phyloP scores from a whole-genome alignment of 2,797 vertebrate species.

The Scolopax bukidnonensis region DNA sequence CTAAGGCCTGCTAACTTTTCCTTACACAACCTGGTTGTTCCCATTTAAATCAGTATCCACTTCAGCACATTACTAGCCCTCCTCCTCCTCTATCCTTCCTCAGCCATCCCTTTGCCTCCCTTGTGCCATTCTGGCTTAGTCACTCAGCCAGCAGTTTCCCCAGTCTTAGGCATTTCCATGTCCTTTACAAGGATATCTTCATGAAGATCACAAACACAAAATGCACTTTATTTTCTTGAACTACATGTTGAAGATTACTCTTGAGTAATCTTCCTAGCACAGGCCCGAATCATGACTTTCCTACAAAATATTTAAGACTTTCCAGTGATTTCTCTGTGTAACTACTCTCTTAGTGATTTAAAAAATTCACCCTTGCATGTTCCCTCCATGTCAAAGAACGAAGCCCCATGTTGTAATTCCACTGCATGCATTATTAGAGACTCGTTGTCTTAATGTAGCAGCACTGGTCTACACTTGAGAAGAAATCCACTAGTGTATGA shows the following conservation, averaged over 20 bases:
- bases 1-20: not conserved
- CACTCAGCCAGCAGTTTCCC: not conserved
- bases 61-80: not conserved
- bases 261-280: not conserved
- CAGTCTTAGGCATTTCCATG: not conserved
- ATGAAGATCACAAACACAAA: not conserved
- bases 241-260: not conserved
- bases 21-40: not conserved
- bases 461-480: not conserved
- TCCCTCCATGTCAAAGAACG: not conserved
- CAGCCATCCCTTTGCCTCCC: not conserved
- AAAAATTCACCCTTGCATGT: not conserved
- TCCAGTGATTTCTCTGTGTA: not conserved
- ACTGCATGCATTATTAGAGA: not conserved
- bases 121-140: not conserved
- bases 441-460: not conserved
- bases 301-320: not conserved
- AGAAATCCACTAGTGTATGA: not conserved
- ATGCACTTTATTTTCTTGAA: not conserved
- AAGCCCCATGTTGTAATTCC: accelerated
- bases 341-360: not conserved
- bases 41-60: not conserved
- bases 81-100: not conserved
- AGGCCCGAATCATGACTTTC: not conserved
- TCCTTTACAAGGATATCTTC: not conserved